phyloP scores from a whole-genome alignment of 2,888 invertebrate species.

The Carpatolechia fugitivella region DNA sequence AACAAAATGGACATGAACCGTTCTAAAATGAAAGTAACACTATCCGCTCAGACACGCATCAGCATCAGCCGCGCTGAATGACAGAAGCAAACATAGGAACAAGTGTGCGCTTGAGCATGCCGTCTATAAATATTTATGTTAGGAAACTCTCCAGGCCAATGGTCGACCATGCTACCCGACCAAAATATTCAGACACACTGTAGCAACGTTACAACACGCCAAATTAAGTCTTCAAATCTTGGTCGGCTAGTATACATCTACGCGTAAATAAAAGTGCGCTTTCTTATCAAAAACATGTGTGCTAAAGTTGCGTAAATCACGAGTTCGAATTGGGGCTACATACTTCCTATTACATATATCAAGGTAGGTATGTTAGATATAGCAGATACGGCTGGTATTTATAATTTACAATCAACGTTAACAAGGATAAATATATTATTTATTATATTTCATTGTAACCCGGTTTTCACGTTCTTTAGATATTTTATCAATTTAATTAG shows the following conservation, averaged over 20 bases:
- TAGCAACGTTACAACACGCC: not conserved
- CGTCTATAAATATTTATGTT: slow-evolving; percentile 78
- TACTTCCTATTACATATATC: too few species aligned
- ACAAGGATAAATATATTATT: slow-evolving; percentile 1
- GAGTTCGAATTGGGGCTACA: slow-evolving; percentile 33
- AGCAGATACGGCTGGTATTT: slow-evolving; percentile 3
- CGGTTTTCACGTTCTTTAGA: not conserved
- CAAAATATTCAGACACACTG: not conserved
- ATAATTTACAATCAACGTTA: not conserved
- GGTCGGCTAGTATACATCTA: slow-evolving; percentile 30
- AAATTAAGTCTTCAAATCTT: not conserved
- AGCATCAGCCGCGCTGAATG: slow-evolving; percentile 50
- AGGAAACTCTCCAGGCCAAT: slow-evolving; percentile 74
- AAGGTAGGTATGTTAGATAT: slow-evolving; percentile 1
- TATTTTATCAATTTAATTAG: not conserved
- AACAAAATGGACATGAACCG: not conserved
- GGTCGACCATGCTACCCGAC: slow-evolving; percentile 54
- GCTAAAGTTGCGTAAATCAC: slow-evolving; percentile 64
- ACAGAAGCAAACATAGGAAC: slow-evolving; percentile 75
- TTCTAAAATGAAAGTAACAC: slow-evolving; percentile 15
- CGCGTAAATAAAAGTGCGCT: slow-evolving; percentile 70
- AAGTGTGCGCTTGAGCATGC: slow-evolving; percentile 59
- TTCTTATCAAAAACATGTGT: slow-evolving; percentile 72
- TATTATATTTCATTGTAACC: not conserved
- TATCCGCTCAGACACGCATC: slow-evolving; percentile 7